Percentiles rank a stretch among this genome's conserved stretches.
These are phyloP conservation scores for Celastrina argiolus DNA, from an alignment of 2,888 invertebrate genomes.

Conservation along the genomic window DNA sequence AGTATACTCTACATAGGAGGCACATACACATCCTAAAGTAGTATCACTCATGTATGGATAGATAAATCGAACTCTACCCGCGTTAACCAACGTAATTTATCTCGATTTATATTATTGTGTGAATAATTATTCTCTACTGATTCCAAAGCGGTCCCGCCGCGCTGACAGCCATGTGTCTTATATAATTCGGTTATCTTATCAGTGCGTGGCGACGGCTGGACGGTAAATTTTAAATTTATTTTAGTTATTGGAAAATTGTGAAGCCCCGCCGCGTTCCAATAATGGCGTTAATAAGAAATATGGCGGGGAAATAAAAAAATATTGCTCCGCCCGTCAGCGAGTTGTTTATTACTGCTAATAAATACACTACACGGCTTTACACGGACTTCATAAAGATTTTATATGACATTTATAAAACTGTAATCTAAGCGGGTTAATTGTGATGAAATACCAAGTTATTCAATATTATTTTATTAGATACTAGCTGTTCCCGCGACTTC, in stretches of 20 bases:
- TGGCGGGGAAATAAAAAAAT: slow-evolving; percentile 17
- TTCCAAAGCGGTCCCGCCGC: neutral
- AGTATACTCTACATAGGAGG: too few relatives aligned
- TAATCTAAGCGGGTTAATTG: neutral
- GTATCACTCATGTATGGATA: neutral
- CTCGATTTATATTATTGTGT: neutral
- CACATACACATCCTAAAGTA: too few relatives aligned
- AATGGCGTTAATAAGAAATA: slow-evolving; percentile 19
- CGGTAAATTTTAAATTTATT: slow-evolving; percentile 5
- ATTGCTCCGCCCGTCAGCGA: neutral
- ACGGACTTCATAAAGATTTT: neutral
- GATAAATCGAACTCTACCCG: neutral
- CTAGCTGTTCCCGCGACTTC: too few relatives aligned
- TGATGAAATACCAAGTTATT: too few relatives aligned
- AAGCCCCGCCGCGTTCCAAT: neutral
- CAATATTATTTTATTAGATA: too few relatives aligned
- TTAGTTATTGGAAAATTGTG: slow-evolving; percentile 10
- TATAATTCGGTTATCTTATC: slow-evolving; percentile 5
- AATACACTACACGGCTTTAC: neutral
- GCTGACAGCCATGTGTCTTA: slow-evolving; percentile 7
- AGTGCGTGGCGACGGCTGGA: slow-evolving; percentile 10
- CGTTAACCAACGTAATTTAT: neutral
- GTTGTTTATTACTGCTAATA: slow-evolving; percentile 12
- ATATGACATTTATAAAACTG: neutral
- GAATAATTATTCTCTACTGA: neutral